Evolutionary conservation across 1,140 invertebrate species (phyloP).

Genomic region (Drosophila repleta): DNA sequence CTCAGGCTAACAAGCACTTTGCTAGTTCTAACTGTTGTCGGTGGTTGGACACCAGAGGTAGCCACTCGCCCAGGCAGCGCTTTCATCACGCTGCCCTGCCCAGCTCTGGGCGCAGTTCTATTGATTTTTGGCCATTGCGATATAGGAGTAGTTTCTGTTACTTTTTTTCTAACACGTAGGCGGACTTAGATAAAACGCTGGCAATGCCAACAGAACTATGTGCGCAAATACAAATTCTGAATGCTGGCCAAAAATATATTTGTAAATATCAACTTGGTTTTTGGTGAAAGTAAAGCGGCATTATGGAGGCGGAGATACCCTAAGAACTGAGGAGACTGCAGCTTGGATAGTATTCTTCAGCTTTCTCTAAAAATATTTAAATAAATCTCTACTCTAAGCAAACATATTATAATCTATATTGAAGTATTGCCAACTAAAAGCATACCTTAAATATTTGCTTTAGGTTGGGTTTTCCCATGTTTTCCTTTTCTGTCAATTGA

Average conservation of each 20-base stretch:
- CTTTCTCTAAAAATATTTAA: no score
- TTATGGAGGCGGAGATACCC: no score
- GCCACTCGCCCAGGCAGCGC: slow-evolving; percentile 39
- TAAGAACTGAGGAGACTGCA: no score
- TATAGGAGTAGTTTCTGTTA: slow-evolving; percentile 10
- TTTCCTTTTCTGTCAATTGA: background rate
- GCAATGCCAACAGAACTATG: slow-evolving; percentile 60
- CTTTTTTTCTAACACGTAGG: slow-evolving; percentile 41
- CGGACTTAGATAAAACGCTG: slow-evolving; percentile 9
- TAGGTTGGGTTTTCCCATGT: background rate
- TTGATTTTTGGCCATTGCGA: slow-evolving; percentile 54
- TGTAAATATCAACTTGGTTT: slow-evolving; percentile 16
- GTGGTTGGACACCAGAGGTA: slow-evolving; percentile 42
- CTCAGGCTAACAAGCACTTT: slow-evolving; percentile 39
- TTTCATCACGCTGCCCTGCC: slow-evolving; percentile 47
- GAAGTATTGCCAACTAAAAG: no score
- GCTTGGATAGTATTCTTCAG: no score
- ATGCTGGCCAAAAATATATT: slow-evolving; percentile 29
- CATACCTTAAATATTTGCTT: background rate
- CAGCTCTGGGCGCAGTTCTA: slow-evolving; percentile 44
- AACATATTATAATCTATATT: no score
- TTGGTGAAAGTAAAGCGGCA: no score
- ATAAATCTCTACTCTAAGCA: no score
- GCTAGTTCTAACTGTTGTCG: slow-evolving; percentile 50
- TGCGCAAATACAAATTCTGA: slow-evolving; percentile 60